These are phyloP conservation scores for Scatophagus argus DNA, from an alignment of 2,113 vertebrate species.

Conservation along the genomic window DNA sequence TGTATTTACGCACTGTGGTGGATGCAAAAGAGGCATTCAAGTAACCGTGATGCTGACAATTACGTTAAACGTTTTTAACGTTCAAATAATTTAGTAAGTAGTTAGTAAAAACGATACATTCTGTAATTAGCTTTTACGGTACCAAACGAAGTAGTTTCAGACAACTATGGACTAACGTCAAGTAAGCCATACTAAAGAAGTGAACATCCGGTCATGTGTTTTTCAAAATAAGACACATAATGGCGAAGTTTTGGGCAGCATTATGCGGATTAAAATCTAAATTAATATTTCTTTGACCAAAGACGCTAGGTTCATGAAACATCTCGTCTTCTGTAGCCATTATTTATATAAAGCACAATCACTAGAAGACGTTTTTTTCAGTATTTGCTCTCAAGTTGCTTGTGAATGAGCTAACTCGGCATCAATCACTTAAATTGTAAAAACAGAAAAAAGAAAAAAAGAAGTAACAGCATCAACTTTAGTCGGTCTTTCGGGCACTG, in stretches of 20 bases:
- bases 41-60: background rate
- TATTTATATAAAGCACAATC: too few relatives aligned
- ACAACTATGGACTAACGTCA: background rate
- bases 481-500: background rate
- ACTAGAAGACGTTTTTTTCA: too few relatives aligned
- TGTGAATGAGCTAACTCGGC: too few relatives aligned
- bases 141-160: background rate
- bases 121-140: too few relatives aligned
- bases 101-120: too few relatives aligned
- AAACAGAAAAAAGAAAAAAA: background rate
- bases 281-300: background rate
- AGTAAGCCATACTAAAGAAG: accelerated
- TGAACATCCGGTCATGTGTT: conserved; percentile 2
- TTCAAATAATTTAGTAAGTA: background rate
- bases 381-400: too few relatives aligned
- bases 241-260: background rate
- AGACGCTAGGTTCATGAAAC: background rate
- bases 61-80: background rate
- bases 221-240: conserved; percentile 43
- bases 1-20: background rate
- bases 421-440: too few relatives aligned
- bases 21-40: background rate
- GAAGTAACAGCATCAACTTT: background rate
- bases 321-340: background rate
- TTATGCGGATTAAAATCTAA: background rate